A percentile compares a stretch with the other conserved stretches of the same genome.
These are phyloP conservation scores for Clarias fuscus DNA, from an alignment of 2,797 vertebrate species.

Conservation along the genomic window DNA sequence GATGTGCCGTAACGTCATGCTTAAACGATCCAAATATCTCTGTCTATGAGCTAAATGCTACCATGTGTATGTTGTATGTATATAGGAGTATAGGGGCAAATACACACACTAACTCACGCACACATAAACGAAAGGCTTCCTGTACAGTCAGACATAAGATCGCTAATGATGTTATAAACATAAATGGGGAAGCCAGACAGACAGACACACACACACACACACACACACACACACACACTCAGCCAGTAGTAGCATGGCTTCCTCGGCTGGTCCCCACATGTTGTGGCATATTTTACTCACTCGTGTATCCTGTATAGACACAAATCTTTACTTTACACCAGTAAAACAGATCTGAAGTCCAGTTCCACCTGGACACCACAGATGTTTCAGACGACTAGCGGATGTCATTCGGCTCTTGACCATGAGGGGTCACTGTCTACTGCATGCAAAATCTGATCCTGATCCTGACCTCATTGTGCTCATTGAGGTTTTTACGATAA, in stretches of 20 bases:
- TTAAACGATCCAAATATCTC: not conserved
- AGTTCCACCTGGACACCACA: not conserved
- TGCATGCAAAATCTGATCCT: not conserved
- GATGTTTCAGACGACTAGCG: not conserved
- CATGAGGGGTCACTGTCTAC: constrained; percentile 33
- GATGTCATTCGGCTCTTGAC: not conserved
- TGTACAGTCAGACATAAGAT: constrained; percentile 13
- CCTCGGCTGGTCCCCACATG: constrained; percentile 24
- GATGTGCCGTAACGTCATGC: not conserved
- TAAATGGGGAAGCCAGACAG: not conserved
- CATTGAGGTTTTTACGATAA: not conserved
- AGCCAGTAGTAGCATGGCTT: not conserved
- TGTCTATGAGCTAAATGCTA: constrained; percentile 9
- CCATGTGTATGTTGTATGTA: constrained; percentile 18
- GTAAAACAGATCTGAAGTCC: not conserved
- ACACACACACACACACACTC: not conserved
- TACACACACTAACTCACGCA: not conserved
- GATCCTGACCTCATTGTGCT: not conserved
- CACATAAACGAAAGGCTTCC: not conserved
- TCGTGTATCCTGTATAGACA: not conserved
- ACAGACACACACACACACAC: not conserved
- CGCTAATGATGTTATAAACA: constrained; percentile 25
- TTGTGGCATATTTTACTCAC: not conserved
- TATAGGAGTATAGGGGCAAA: not conserved
- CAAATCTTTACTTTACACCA: not conserved